Conservation (phyloP, 2,888 invertebrate genomes). For the Gandaritis pyraliata region DNA sequence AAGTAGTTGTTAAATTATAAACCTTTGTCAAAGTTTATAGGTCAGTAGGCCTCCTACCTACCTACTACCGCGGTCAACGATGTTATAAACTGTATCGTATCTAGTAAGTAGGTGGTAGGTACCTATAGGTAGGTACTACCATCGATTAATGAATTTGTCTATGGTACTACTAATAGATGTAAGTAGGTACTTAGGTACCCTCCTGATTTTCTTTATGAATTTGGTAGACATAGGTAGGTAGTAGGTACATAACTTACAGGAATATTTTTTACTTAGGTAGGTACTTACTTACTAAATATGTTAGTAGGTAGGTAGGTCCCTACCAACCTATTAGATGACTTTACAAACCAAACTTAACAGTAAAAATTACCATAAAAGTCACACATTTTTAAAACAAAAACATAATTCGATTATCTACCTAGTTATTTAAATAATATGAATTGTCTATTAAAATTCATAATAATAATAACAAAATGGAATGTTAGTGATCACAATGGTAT, state of each 20-base stretch:
- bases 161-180: background rate
- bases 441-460: conserved; percentile 14
- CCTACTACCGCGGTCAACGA: background rate
- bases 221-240: too few species aligned
- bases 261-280: too few species aligned
- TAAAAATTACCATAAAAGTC: conserved; percentile 46
- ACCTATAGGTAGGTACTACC: too few species aligned
- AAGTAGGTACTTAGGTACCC: conserved; percentile 17
- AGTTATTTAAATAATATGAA: conserved; percentile 39
- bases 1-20: conserved; percentile 55
- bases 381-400: conserved; percentile 28
- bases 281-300: background rate
- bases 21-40: conserved; percentile 41
- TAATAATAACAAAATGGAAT: conserved; percentile 39
- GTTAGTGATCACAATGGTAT: conserved; percentile 32
- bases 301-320: conserved; percentile 17
- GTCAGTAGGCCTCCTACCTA: too few species aligned
- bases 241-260: too few species aligned
- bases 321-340: conserved; percentile 24
- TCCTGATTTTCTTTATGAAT: too few species aligned
- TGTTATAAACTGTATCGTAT: too few species aligned
- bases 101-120: too few species aligned
- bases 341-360: conserved; percentile 42
- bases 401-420: conserved; percentile 19
- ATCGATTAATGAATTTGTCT: background rate